Base-by-base conservation (phyloP, 2,797 vertebrate species). In the Macropodus opercularis region DNA sequence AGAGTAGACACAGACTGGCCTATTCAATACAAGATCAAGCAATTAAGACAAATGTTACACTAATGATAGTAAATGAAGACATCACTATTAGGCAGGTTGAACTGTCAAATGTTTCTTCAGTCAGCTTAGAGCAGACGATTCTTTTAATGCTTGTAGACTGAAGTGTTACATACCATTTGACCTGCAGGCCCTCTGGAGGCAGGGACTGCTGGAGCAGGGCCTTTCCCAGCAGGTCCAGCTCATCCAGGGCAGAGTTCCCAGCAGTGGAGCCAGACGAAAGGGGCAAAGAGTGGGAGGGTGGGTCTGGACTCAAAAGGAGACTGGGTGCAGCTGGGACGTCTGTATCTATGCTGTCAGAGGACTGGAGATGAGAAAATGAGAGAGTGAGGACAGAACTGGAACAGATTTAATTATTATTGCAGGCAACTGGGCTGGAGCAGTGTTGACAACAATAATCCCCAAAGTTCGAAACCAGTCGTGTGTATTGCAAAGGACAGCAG, bases 151-250 rank as follows among this genome's bases (percentile, higher is more conserved):
- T n/a, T n/a, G n/a, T n/a, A n/a, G n/a, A n/a, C n/a, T 29, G 15
- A n/a, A 0, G 0, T 35, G 8, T 36, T 21, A 3, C n/a, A 14
- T 90, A 99, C 98, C 98, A 99, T 93, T 95, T 96, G 87, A 99
- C 93, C 90, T 98, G 96, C 24, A 94, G 94, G 24, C 92, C 93
- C 70, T 95, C 96, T 2, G 97, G 96, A 59, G 98, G 98, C 79
- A 99, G 88, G 0, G 96, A 97, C 89, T 99, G 96, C 84, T 98
- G 96, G 72, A 99, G 83, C 52, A 99, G 91, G 0, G 94, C 94
- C 88, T 98, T 99, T 54, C 98, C 98, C 80, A 99, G 89, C 65
- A 96, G 88, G 78, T 99, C 97, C 73, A 99, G 89, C 84, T 97
- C 96, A 3, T 97, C 96, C 75, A 99, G 85, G 57, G 94, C 95